These are phyloP conservation scores for Sinocyclocheilus anophthalmus DNA, from an alignment of 2,113 vertebrate species.

Conservation along the genomic window DNA sequence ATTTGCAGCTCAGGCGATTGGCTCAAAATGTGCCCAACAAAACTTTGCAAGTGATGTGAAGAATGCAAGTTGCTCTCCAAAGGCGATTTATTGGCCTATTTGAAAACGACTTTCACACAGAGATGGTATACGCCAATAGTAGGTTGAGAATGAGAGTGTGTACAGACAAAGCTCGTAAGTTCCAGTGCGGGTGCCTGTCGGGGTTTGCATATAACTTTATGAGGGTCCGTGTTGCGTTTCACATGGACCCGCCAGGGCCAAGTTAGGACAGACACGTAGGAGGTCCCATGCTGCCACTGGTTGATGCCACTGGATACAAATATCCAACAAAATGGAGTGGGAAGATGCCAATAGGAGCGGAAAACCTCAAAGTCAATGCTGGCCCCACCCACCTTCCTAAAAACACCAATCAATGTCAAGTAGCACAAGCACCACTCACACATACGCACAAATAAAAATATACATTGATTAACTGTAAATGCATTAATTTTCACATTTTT, in stretches of 20 bases:
- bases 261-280: constrained; percentile 55
- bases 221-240: constrained; percentile 58
- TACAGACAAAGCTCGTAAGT: constrained; percentile 15
- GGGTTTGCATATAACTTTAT: constrained; percentile 56
- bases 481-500: constrained; percentile 3
- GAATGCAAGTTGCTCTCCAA: constrained; percentile 28
- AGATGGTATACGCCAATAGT: constrained; percentile 13
- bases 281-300: constrained; percentile 45
- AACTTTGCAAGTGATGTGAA: constrained; percentile 1
- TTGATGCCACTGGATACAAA: constrained; percentile 32
- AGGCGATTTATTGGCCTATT: constrained; percentile 19
- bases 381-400: constrained; percentile 50
- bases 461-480: background rate
- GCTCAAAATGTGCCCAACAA: constrained; percentile 9
- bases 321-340: constrained; percentile 27
- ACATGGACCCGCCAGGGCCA: constrained; percentile 49
- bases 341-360: constrained; percentile 55
- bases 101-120: background rate
- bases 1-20: constrained; percentile 3
- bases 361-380: constrained; percentile 52
- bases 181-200: constrained; percentile 16
- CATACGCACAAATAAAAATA: constrained; percentile 35
- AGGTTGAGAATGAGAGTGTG: constrained; percentile 19
- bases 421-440: constrained; percentile 37
- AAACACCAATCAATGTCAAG: constrained; percentile 28